These are phyloP conservation scores for Hippolais icterina DNA, from an alignment of 2,113 vertebrate species.

Conservation along the genomic window DNA sequence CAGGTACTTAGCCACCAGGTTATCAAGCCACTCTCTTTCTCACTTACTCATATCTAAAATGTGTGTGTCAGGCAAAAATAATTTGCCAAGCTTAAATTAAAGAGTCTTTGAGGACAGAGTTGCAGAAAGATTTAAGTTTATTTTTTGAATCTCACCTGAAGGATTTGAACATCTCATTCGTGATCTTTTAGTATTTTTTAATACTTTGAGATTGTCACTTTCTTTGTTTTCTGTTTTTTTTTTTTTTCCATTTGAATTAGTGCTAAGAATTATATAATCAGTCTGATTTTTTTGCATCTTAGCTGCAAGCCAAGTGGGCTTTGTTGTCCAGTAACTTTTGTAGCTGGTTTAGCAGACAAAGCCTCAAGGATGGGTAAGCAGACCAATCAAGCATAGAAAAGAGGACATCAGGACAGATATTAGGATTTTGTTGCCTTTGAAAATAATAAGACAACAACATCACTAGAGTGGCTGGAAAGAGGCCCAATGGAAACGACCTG, in stretches of 20 bases:
- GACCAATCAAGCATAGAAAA: neutral
- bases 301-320: neutral
- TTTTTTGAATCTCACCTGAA: neutral
- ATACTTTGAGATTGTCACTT: neutral
- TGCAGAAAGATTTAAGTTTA: neutral
- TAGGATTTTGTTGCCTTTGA: neutral
- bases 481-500: neutral
- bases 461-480: neutral
- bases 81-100: neutral
- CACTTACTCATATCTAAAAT: neutral
- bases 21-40: neutral
- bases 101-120: neutral
- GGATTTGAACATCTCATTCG: neutral
- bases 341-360: neutral
- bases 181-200: neutral
- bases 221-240: neutral
- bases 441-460: neutral
- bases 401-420: neutral
- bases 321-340: neutral
- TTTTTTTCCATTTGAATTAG: neutral
- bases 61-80: neutral
- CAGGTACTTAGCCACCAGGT: neutral
- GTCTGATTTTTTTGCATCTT: neutral
- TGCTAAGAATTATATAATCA: neutral
- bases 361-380: neutral